Conservation (phyloP, 1,140 invertebrate species). For the Saccostrea glomerata region DNA sequence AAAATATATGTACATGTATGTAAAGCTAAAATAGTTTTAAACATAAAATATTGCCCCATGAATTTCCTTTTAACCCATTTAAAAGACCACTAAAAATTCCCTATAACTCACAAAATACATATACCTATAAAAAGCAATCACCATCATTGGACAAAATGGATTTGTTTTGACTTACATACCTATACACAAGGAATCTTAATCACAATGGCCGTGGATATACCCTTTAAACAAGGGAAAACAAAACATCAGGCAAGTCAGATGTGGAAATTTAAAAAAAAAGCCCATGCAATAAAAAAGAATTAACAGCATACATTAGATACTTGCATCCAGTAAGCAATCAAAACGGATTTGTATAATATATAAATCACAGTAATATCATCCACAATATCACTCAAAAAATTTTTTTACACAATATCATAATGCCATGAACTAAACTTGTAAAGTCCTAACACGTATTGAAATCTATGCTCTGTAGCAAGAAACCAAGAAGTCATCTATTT, state of each 20-base stretch:
- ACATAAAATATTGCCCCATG: constrained; percentile 1
- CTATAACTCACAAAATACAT: not conserved
- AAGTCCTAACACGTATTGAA: not conserved
- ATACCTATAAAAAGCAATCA: not conserved
- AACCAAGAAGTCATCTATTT: not conserved
- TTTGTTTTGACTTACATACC: not conserved
- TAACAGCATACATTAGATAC: not conserved
- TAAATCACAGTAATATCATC: constrained; percentile 34
- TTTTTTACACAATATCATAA: constrained; percentile 22
- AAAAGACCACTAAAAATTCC: not conserved
- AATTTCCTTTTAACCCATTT: not conserved
- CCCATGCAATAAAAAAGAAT: not conserved
- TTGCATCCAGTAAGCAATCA: not conserved
- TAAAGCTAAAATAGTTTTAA: not conserved
- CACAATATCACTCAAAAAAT: constrained; percentile 9
- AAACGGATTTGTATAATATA: constrained; percentile 14
- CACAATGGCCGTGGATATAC: not conserved
- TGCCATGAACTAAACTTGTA: not conserved
- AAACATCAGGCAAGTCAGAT: not conserved
- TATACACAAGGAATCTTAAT: not conserved
- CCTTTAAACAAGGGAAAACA: not conserved
- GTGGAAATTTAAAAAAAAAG: not conserved
- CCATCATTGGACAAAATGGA: not conserved
- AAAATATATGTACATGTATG: not conserved
- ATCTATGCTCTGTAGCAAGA: not conserved